A percentile compares a stretch with the other conserved stretches of the same genome.
Evolutionary conservation across 2,888 invertebrate genomes (phyloP).

Genomic region (Oasisia sp.): DNA sequence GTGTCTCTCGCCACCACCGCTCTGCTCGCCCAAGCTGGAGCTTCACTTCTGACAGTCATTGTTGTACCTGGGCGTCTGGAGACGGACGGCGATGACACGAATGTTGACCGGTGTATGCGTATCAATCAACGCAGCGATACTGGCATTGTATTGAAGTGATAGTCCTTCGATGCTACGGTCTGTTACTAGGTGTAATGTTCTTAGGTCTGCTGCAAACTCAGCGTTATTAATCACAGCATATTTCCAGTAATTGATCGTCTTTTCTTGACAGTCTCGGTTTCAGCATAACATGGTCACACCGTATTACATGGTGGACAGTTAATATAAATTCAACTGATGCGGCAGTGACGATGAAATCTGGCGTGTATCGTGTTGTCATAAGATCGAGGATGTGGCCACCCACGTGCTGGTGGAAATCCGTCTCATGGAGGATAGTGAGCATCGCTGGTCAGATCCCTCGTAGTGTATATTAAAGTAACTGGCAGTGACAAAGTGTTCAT

Average conservation of each 20-base stretch:
- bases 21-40: neutral
- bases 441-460: no score
- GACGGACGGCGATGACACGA: neutral
- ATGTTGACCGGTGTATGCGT: neutral
- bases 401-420: no score
- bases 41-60: neutral
- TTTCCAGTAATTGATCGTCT: neutral
- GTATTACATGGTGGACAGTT: no score
- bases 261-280: neutral
- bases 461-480: no score
- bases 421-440: no score
- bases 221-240: neutral
- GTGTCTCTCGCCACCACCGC: neutral
- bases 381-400: no score
- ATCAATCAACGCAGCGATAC: neutral
- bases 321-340: neutral
- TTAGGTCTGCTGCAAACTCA: no score
- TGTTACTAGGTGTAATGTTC: neutral
- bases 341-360: neutral
- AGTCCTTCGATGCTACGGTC: neutral
- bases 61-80: neutral
- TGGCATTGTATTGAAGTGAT: neutral
- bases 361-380: no score
- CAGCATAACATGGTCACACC: no score
- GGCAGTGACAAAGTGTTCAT: no score